Evolutionary conservation across 2,113 vertebrate genomes (phyloP).

Genomic region (Petrocephalus microphthalmus): DNA sequence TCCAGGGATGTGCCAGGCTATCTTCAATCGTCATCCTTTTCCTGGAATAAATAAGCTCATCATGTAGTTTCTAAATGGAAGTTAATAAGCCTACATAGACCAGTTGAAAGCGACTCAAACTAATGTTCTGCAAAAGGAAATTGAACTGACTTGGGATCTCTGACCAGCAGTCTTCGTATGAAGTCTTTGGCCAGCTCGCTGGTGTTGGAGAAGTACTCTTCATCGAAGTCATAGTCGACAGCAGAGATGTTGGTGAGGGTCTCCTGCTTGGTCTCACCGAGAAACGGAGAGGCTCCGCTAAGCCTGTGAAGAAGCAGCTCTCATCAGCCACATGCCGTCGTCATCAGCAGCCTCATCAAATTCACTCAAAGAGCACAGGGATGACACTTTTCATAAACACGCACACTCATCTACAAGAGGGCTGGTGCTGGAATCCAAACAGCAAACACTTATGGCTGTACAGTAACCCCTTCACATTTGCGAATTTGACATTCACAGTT

Average conservation of each 20-base stretch:
- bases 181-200: conserved; percentile 97
- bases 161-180: conserved; percentile 88
- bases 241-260: conserved; percentile 93
- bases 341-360: background rate
- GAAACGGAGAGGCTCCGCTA: conserved; percentile 86
- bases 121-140: background rate
- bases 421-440: background rate
- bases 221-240: conserved; percentile 93
- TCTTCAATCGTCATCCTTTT: conserved; percentile 92
- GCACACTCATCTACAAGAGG: background rate
- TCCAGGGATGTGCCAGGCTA: conserved; percentile 92
- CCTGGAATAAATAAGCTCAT: conserved; percentile 52
- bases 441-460: background rate
- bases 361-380: background rate
- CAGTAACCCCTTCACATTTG: background rate
- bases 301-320: conserved; percentile 53
- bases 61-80: background rate
- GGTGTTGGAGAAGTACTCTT: conserved; percentile 94
- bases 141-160: conserved; percentile 83
- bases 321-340: background rate
- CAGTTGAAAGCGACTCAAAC: background rate
- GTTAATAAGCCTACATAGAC: background rate
- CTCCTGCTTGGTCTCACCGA: conserved; percentile 95
- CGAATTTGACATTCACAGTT: background rate
- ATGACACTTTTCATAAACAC: background rate